Evolutionary conservation across 2,797 vertebrate genomes (phyloP).

Genomic region (Silurus aristotelis): DNA sequence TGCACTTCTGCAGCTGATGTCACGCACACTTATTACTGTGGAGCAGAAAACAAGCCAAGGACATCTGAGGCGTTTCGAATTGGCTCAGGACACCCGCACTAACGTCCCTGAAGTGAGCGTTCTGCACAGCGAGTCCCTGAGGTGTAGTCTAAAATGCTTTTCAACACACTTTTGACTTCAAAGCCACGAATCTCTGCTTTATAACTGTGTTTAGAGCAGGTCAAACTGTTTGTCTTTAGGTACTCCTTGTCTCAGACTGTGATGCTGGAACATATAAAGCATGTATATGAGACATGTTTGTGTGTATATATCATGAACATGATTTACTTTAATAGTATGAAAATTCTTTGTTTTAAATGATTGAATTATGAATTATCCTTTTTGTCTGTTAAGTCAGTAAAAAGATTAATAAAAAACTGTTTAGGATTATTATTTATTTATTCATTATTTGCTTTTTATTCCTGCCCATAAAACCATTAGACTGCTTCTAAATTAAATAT

Average conservation of each 20-base stretch:
- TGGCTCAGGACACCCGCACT: neutral
- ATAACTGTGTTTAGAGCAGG: neutral
- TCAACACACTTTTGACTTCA: neutral
- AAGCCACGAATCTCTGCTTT: neutral
- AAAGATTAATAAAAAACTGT: neutral
- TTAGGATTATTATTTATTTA: neutral
- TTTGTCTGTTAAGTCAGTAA: neutral
- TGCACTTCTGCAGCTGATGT: neutral
- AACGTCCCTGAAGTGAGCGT: neutral
- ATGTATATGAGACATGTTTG: no score
- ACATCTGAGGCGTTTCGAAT: neutral
- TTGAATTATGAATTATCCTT: no score
- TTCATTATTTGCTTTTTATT: neutral
- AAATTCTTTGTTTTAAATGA: neutral
- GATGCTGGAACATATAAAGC: neutral
- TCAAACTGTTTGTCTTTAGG: neutral
- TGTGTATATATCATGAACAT: neutral
- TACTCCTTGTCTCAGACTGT: neutral
- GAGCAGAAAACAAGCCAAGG: neutral
- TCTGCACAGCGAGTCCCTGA: neutral
- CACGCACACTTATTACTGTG: neutral
- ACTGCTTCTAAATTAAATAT: neutral
- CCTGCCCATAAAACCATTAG: neutral
- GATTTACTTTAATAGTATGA: neutral
- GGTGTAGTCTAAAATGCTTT: neutral